These are phyloP conservation scores for Scyliorhinus canicula DNA, from an alignment of 2,797 vertebrate species.

Conservation along the genomic window DNA sequence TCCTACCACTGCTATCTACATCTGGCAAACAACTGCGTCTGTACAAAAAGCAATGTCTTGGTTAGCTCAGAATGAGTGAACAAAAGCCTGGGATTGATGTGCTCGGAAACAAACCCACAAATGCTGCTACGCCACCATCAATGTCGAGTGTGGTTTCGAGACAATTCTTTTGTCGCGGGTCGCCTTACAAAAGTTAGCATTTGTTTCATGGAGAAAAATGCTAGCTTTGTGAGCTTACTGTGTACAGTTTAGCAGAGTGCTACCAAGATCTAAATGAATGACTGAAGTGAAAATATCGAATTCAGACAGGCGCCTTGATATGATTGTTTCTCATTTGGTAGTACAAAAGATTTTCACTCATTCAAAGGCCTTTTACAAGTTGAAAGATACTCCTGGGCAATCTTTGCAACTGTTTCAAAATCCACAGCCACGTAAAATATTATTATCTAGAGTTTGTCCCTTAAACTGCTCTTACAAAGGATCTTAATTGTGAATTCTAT, in stretches of 20 bases:
- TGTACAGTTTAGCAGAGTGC: background rate
- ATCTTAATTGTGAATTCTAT: background rate
- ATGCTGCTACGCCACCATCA: slow-evolving; percentile 22
- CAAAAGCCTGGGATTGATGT: slow-evolving; percentile 12
- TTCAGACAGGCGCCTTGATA: background rate
- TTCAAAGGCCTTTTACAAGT: background rate
- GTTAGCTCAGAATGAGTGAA: slow-evolving; percentile 24
- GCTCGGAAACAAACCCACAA: slow-evolving; percentile 36
- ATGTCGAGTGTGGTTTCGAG: slow-evolving; percentile 16
- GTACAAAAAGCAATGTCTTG: slow-evolving; percentile 29
- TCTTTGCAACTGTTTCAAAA: background rate
- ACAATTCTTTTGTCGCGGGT: background rate
- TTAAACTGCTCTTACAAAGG: background rate
- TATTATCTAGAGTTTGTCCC: no score
- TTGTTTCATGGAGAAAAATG: background rate
- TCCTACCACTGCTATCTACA: slow-evolving; percentile 6
- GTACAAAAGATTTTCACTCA: background rate
- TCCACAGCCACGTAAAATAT: background rate
- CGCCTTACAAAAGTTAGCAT: background rate
- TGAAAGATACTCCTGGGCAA: background rate
- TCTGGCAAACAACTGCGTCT: background rate
- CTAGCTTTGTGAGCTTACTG: background rate
- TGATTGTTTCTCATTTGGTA: background rate
- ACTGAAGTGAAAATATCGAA: background rate
- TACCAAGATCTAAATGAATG: background rate